Evolutionary conservation across 1,140 invertebrate species (phyloP).

Genomic region (Drosophila kepulauana): DNA sequence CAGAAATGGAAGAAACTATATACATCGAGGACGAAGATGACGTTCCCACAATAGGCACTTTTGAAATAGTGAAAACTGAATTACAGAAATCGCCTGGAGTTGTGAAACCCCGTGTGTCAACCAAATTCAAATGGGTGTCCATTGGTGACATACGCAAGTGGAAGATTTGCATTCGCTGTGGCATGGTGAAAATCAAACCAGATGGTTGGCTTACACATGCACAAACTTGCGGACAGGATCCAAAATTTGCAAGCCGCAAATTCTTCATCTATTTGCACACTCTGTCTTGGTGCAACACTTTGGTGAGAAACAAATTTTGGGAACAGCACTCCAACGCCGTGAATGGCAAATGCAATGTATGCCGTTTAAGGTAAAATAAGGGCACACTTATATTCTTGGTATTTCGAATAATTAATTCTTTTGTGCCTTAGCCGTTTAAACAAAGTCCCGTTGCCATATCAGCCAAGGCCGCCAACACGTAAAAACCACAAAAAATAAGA

Average conservation of each 20-base stretch:
- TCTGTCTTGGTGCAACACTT: conserved; percentile 34
- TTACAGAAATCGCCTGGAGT: background rate
- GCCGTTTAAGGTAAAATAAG: conserved; percentile 14
- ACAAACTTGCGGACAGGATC: conserved; percentile 41
- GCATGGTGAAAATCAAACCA: background rate
- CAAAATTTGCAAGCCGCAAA: background rate
- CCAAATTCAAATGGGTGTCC: conserved; percentile 28
- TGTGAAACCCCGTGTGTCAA: background rate
- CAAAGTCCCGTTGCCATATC: background rate
- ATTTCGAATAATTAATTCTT: background rate
- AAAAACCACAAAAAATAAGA: no score
- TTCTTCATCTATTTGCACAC: conserved; percentile 47
- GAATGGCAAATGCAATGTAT: conserved; percentile 16
- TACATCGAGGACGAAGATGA: no score
- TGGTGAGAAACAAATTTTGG: conserved; percentile 27
- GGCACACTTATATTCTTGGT: no score
- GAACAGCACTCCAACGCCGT: conserved; percentile 22
- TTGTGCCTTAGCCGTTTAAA: conserved; percentile 20
- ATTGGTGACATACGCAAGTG: conserved; percentile 12
- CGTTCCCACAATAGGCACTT: no score
- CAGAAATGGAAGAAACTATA: no score
- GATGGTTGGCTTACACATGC: conserved; percentile 38
- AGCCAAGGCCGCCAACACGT: no score
- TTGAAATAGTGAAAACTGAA: background rate
- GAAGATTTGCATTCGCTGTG: conserved; percentile 35